Conservation (phyloP, 2,113 vertebrate genomes). For the Taxidea taxus region DNA sequence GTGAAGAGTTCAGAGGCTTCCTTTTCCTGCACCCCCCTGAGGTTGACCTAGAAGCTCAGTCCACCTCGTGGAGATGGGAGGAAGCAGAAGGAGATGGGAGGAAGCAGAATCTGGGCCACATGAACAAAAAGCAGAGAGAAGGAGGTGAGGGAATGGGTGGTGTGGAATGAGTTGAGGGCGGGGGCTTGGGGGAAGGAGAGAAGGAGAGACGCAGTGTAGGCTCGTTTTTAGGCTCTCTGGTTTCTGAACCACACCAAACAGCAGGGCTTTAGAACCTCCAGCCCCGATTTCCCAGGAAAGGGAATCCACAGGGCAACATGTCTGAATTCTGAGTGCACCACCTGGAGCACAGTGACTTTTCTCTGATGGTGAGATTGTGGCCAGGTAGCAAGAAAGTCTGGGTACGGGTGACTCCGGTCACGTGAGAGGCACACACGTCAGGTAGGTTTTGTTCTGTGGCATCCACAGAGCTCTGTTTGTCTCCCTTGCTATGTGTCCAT, state of each 20-base stretch:
- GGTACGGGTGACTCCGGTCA: not conserved
- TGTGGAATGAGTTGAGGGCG: not conserved
- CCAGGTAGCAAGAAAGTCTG: not conserved
- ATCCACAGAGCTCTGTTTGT: not conserved
- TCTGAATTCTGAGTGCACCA: not conserved
- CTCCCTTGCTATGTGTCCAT: accelerated
- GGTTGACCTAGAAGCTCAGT: not conserved
- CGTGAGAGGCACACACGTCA: not conserved
- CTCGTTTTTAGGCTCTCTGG: not conserved
- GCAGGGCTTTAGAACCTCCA: not conserved
- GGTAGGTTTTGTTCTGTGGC: not conserved
- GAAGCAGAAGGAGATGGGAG: not conserved
- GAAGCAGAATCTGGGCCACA: not conserved
- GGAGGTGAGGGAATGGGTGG: not conserved
- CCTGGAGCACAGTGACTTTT: not conserved
- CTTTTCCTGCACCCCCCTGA: not conserved
- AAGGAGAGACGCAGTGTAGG: not conserved
- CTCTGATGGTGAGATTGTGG: not conserved
- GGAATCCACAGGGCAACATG: not conserved
- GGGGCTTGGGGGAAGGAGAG: not conserved
- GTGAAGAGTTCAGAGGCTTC: not conserved
- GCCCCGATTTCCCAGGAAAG: not conserved
- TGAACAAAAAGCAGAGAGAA: not conserved
- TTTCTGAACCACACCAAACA: not conserved
- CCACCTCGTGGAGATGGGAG: not conserved